Conservation (phyloP, 64 coral and sea anemone genomes). For the Astreopora myriophthalma region DNA sequence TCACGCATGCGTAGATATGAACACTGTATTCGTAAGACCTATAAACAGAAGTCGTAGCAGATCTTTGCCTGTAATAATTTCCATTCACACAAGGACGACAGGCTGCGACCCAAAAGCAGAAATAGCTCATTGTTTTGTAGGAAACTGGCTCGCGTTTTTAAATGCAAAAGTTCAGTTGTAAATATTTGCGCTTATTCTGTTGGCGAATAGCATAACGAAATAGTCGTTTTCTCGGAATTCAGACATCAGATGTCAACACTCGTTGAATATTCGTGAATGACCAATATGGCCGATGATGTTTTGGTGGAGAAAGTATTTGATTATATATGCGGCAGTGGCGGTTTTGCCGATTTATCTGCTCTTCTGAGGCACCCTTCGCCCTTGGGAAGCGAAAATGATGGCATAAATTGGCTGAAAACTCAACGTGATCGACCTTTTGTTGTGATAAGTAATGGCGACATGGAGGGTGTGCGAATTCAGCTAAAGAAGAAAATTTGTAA, state of each 20-base stretch:
- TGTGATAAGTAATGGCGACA: neutral
- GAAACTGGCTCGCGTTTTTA: no score
- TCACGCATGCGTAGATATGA: no score
- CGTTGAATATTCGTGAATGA: neutral
- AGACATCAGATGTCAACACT: neutral
- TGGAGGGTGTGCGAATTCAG: neutral
- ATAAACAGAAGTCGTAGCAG: no score
- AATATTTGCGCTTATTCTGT: neutral
- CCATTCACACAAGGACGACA: no score
- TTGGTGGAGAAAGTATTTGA: constrained; percentile 20
- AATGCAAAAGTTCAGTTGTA: no score
- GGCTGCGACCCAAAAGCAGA: no score
- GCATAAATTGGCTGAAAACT: neutral
- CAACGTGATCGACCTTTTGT: neutral
- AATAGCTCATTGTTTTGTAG: no score
- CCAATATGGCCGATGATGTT: constrained; percentile 32
- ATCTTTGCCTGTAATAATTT: no score
- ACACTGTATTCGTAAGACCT: no score
- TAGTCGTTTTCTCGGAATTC: constrained; percentile 17
- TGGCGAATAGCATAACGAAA: no score
- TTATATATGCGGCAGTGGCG: constrained; percentile 46
- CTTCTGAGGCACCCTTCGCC: constrained; percentile 41
- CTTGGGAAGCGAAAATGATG: neutral
- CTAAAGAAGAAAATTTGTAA: constrained; percentile 41
- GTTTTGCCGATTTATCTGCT: constrained; percentile 4